These are phyloP conservation scores for Plutomurus gul DNA, from an alignment of 1,140 invertebrate species.

Conservation along the genomic window DNA sequence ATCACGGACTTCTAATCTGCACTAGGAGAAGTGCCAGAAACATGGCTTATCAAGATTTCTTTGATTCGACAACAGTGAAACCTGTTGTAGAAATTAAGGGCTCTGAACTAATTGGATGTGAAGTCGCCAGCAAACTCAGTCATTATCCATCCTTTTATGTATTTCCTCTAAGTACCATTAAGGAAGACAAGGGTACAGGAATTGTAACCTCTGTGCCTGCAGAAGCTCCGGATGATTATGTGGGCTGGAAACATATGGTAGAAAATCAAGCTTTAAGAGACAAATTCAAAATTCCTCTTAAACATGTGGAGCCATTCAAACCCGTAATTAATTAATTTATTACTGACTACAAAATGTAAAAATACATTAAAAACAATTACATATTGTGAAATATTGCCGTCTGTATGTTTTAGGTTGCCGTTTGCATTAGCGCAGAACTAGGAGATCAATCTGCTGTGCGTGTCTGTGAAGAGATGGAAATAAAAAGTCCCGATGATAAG, in stretches of 20 bases:
- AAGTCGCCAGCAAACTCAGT: slow-evolving; percentile 82
- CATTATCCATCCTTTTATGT: slow-evolving; percentile 83
- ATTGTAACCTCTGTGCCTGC: slow-evolving; percentile 98
- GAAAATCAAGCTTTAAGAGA: slow-evolving; percentile 91
- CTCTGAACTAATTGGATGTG: slow-evolving; percentile 73
- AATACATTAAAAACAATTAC: neutral
- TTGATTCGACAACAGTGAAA: slow-evolving; percentile 64
- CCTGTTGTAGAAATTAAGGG: slow-evolving; percentile 75
- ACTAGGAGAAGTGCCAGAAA: slow-evolving; percentile 87
- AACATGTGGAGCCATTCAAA: slow-evolving; percentile 87
- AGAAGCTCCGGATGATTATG: slow-evolving; percentile 98
- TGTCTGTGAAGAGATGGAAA: slow-evolving; percentile 87
- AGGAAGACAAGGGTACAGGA: slow-evolving; percentile 97
- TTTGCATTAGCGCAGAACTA: slow-evolving; percentile 16
- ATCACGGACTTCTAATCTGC: slow-evolving; percentile 83
- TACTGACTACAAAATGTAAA: neutral
- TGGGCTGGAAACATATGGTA: slow-evolving; percentile 90
- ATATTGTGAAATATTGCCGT: neutral
- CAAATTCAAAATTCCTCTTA: slow-evolving; percentile 89
- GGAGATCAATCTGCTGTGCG: slow-evolving; percentile 83
- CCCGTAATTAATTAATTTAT: slow-evolving; percentile 65
- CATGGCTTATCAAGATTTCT: slow-evolving; percentile 95
- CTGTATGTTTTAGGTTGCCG: slow-evolving; percentile 1
- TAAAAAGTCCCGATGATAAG: slow-evolving; percentile 96
- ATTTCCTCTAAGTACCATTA: slow-evolving; percentile 97